A percentile compares a stretch with the other conserved stretches of the same genome.
Conservation (phyloP, 1,140 invertebrate species). For the Anastrepha ludens region DNA sequence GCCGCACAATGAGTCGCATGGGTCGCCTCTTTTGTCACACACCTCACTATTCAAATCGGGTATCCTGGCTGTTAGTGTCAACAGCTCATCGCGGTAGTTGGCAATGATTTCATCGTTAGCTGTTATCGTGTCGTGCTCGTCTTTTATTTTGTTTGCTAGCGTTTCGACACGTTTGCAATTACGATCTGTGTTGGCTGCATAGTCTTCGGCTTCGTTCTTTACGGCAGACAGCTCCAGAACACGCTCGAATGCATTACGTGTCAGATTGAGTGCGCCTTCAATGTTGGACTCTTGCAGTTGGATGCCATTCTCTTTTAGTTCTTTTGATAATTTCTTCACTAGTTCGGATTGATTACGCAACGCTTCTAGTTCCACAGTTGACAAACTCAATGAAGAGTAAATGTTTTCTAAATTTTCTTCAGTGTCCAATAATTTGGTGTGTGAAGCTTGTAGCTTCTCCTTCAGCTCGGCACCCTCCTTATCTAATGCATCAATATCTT, state of each 20-base stretch:
- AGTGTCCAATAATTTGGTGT: constrained; percentile 76
- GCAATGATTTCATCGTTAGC: constrained; percentile 82
- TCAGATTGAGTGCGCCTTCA: constrained; percentile 94
- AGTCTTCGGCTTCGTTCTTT: constrained; percentile 80
- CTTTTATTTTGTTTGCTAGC: constrained; percentile 82
- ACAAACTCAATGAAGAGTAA: constrained; percentile 85
- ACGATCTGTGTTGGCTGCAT: constrained; percentile 85
- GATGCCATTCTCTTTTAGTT: constrained; percentile 90
- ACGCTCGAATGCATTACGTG: constrained; percentile 85
- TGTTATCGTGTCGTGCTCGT: constrained; percentile 82
- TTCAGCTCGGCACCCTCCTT: constrained; percentile 73
- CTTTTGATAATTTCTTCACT: constrained; percentile 83
- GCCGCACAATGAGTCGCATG: constrained; percentile 93
- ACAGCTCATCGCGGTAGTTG: constrained; percentile 81
- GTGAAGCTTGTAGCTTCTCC: constrained; percentile 67
- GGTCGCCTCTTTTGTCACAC: constrained; percentile 89
- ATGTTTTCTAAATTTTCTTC: constrained; percentile 84
- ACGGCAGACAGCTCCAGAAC: constrained; percentile 75
- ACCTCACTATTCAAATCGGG: constrained; percentile 92
- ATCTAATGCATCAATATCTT: constrained; percentile 82
- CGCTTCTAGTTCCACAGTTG: constrained; percentile 85
- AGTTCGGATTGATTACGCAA: constrained; percentile 83
- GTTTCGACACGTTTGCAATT: constrained; percentile 89
- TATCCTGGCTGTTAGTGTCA: constrained; percentile 81
- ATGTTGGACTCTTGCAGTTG: constrained; percentile 95